Conservation (phyloP, 2,888 invertebrate genomes). For the Lordiphosa fenestrarum region DNA sequence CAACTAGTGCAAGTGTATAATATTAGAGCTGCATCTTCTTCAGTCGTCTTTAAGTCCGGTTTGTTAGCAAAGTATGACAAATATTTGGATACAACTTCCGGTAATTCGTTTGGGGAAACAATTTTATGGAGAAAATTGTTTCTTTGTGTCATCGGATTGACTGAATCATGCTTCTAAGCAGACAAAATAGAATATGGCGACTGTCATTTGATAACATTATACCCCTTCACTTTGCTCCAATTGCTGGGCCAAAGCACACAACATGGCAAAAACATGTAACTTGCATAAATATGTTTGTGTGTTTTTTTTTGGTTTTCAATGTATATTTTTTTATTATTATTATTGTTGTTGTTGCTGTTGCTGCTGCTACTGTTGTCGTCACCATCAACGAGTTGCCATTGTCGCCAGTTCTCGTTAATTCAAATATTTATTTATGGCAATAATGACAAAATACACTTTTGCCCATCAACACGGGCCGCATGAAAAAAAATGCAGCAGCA, state of each 20-base stretch:
- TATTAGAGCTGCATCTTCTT: too few relatives aligned
- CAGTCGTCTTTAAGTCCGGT: too few relatives aligned
- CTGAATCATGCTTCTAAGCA: too few relatives aligned
- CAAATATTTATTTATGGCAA: conserved; percentile 66
- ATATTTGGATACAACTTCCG: too few relatives aligned
- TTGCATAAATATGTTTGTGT: conserved; percentile 35
- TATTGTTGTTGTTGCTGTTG: conserved; percentile 21
- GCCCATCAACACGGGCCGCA: conserved; percentile 52
- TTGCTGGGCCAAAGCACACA: not conserved
- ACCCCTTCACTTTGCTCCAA: not conserved
- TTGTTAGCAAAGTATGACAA: too few relatives aligned
- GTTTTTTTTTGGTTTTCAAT: conserved; percentile 26
- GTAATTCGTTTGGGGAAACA: too few relatives aligned
- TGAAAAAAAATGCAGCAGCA: not conserved
- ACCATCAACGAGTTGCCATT: conserved; percentile 52
- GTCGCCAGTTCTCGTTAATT: conserved; percentile 68
- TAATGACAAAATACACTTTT: conserved; percentile 69
- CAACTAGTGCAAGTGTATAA: too few relatives aligned
- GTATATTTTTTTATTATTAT: conserved; percentile 29
- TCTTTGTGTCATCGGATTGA: too few relatives aligned
- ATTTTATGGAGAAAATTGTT: too few relatives aligned
- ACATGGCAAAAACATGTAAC: conserved; percentile 40
- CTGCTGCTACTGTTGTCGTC: conserved; percentile 39
- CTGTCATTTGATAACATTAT: too few relatives aligned
- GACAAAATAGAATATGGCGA: too few relatives aligned